Conservation (phyloP, 2,113 vertebrate genomes). For the Taurulus bubalis region DNA sequence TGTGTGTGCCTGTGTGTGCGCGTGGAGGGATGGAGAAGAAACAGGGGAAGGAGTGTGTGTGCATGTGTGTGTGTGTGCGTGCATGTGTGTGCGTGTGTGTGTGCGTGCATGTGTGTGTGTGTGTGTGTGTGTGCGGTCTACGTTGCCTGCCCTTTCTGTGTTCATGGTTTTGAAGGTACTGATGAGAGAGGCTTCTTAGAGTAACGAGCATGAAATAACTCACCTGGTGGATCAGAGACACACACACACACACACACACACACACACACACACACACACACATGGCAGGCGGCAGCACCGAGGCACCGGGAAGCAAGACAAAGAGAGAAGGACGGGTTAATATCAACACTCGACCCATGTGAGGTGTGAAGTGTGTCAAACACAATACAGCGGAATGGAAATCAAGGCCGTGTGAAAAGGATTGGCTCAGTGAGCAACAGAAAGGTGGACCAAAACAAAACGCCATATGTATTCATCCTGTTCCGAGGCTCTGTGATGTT, state of each 20-base stretch:
- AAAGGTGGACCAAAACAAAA: background rate
- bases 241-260: constrained; percentile 2
- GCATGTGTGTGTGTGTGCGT: too few relatives aligned
- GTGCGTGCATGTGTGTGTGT: too few relatives aligned
- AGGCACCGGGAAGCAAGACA: constrained; percentile 23
- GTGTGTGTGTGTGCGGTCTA: background rate
- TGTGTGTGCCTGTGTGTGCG: constrained; percentile 5
- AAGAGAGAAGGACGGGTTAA: constrained; percentile 30
- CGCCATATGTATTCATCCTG: background rate
- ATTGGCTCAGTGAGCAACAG: constrained; percentile 3
- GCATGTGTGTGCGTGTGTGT: too few relatives aligned
- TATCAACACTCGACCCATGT: constrained; percentile 27
- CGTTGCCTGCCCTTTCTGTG: background rate
- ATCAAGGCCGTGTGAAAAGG: constrained; percentile 20
- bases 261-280: constrained; percentile 3
- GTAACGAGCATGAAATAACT: constrained; percentile 53
- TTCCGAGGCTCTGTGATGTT: background rate
- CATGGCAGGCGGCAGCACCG: background rate
- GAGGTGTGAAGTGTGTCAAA: constrained; percentile 25
- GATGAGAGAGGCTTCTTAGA: constrained; percentile 49
- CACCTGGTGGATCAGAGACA: constrained; percentile 59
- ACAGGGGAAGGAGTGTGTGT: too few relatives aligned
- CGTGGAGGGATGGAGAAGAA: too few relatives aligned
- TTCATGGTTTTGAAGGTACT: constrained; percentile 29
- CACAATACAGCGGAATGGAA: constrained; percentile 23